These are phyloP conservation scores for Symphodus melops DNA, from an alignment of 2,113 vertebrate species.

Conservation along the genomic window DNA sequence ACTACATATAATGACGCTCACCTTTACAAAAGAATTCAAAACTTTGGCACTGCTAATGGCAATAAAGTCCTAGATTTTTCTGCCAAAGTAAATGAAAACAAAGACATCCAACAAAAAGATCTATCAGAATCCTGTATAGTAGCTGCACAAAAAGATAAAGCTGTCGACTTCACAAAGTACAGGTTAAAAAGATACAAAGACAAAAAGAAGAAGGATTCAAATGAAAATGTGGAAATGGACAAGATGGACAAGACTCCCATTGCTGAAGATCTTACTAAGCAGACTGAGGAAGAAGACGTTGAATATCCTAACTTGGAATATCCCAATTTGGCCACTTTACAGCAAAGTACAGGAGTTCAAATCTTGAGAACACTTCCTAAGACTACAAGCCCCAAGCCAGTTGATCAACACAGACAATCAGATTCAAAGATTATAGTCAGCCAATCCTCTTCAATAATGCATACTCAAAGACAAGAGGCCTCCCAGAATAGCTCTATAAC, in stretches of 20 bases:
- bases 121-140: background rate
- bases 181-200: slow-evolving; percentile 73
- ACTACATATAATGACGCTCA: slow-evolving; percentile 30
- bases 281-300: slow-evolving; percentile 59
- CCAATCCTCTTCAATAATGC: slow-evolving; percentile 11
- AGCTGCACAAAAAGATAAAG: slow-evolving; percentile 27
- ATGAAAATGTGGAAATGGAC: slow-evolving; percentile 4
- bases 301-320: slow-evolving; percentile 44
- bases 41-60: slow-evolving; percentile 1
- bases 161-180: slow-evolving; percentile 79
- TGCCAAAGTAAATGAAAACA: slow-evolving; percentile 40
- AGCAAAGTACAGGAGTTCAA: slow-evolving; percentile 16
- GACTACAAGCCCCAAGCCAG: background rate
- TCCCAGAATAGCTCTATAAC: slow-evolving; percentile 1
- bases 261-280: slow-evolving; percentile 76
- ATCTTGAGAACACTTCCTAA: slow-evolving; percentile 21
- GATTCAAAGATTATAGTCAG: slow-evolving; percentile 29
- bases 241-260: slow-evolving; percentile 1
- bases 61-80: slow-evolving; percentile 79
- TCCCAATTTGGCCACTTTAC: slow-evolving; percentile 13
- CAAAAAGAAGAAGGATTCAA: slow-evolving; percentile 41
- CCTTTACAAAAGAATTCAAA: slow-evolving; percentile 55
- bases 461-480: slow-evolving; percentile 13
- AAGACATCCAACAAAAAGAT: slow-evolving; percentile 30
- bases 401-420: slow-evolving; percentile 23